Evolutionary conservation across 2,113 vertebrate genomes (phyloP), one percentile per base, ranked within the genome.

Genomic region (Ochotona princeps): DNA sequence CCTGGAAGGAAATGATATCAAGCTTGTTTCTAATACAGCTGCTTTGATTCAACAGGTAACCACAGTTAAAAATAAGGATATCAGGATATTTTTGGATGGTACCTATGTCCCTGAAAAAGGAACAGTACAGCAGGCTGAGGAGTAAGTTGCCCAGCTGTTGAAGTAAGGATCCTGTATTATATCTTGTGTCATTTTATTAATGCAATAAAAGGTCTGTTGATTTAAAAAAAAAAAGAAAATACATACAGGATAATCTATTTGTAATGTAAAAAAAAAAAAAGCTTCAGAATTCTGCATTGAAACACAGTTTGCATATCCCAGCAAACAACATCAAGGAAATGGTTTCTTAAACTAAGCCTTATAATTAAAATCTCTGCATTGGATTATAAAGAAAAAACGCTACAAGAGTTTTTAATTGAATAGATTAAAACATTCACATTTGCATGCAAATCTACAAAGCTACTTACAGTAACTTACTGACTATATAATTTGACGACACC

Each of bases 401-500:
- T 76, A 72, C 25, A 93, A 90, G 35, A 93, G 30, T 65, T 95
- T 84, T 90, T 38, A 90, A 93, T 93, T 91, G 87, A 92, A 76
- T 49, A 94, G 87, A 83, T 93, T 86, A 75, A 96, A 63, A 32
- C 30, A 90, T 81, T 87, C 25, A 90, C 38, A 66, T 87, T 94
- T 76, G 47, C 70, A 93, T 88, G 32, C 25, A 94, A 84, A 87
- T 76, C 47, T 69, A 54, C 47, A 91, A 93, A 73, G 60, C 44
- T 14, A 14, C 11, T 20, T 93, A 83, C 86, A 49, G 84, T 35
- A 94, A 90, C 70, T 89, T 69, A 78, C 38, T 87, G 73, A 94
- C 92, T 88, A 95, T 87, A 65, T 28, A 35, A 78, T 90, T 94
- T 94, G 88, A 90, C 91, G 83, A 47, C 76, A 92, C 80, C 73